A percentile compares a stretch with the other conserved stretches of the same genome.
Evolutionary conservation across 2,888 invertebrate genomes (phyloP).

Genomic region (Morpho helenor): DNA sequence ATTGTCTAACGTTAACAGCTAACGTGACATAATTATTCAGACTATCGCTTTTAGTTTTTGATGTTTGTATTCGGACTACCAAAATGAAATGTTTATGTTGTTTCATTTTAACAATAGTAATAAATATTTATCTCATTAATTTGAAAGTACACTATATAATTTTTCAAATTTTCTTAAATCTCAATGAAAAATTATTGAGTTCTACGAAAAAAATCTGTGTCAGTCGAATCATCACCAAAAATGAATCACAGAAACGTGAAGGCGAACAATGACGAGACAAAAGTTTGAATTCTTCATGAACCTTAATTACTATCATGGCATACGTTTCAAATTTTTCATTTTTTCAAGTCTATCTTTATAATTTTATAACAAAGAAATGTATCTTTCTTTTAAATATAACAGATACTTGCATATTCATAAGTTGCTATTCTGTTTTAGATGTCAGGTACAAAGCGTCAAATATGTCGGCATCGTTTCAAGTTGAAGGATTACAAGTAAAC

Average conservation of each 20-base stretch:
- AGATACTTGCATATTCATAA: conserved; percentile 39
- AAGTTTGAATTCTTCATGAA: background rate
- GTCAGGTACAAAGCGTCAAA: conserved; percentile 39
- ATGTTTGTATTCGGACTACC: background rate
- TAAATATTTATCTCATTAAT: no score
- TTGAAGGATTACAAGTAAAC: conserved; percentile 16
- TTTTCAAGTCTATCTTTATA: background rate
- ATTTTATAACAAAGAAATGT: background rate
- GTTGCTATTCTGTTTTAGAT: conserved; percentile 25
- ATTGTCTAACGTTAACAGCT: conserved; percentile 28
- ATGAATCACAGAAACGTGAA: conserved; percentile 33
- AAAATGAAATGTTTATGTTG: no score
- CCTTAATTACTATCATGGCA: background rate
- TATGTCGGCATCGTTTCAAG: conserved; percentile 34
- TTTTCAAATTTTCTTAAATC: no score
- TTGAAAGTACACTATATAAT: no score
- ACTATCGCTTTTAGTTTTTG: conserved; percentile 4
- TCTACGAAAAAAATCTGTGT: conserved; percentile 32
- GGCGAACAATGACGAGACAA: background rate
- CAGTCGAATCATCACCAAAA: conserved; percentile 32
- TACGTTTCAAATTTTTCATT: background rate
- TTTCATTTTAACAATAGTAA: no score
- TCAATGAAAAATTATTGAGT: no score
- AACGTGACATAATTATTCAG: conserved; percentile 7
- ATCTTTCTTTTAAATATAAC: conserved; percentile 1